Evolutionary conservation across 2,888 invertebrate genomes (phyloP).

Genomic region (Cantharis lateralis): DNA sequence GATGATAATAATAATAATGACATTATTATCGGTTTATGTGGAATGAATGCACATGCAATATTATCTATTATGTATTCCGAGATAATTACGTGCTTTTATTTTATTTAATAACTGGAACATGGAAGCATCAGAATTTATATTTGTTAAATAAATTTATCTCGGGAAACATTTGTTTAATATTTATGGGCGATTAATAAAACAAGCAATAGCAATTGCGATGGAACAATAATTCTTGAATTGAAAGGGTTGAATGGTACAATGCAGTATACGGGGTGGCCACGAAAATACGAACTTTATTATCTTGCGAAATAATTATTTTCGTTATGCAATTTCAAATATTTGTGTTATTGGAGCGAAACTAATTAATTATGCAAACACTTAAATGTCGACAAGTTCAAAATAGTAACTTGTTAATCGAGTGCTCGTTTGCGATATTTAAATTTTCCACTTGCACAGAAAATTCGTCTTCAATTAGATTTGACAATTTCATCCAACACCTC

Average conservation of each 20-base stretch:
- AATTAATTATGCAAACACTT: background rate
- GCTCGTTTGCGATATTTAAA: background rate
- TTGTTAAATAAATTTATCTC: background rate
- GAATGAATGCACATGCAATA: background rate
- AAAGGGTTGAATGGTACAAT: background rate
- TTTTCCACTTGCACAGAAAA: background rate
- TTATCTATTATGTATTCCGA: background rate
- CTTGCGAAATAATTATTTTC: background rate
- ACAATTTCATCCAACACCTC: background rate
- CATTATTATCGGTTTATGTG: background rate
- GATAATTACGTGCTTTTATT: background rate
- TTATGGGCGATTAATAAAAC: background rate
- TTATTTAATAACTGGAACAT: background rate
- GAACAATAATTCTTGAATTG: background rate
- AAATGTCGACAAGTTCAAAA: background rate
- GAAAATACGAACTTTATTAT: background rate
- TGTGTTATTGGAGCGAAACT: background rate
- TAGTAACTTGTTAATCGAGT: background rate
- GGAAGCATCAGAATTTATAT: background rate
- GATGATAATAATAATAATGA: background rate
- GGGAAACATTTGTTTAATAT: background rate
- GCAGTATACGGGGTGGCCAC: background rate
- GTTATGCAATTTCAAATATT: background rate
- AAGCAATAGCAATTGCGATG: background rate
- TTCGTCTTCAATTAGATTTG: background rate